A percentile compares a stretch with the other conserved stretches of the same genome.
Conservation (phyloP, 2,113 vertebrate species). For the Crotalus horridus region DNA sequence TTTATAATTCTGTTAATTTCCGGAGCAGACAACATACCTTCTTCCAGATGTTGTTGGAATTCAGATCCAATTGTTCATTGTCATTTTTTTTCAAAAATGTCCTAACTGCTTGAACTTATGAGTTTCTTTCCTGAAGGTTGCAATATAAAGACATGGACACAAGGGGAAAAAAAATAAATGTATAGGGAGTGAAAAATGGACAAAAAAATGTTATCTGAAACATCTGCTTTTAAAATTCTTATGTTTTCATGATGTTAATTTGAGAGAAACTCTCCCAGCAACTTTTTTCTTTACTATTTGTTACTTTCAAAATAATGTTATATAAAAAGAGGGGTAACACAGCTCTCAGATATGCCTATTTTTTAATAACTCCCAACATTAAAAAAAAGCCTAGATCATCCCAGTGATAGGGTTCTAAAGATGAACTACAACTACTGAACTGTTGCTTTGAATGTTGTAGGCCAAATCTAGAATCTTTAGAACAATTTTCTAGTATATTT, state of each 20-base stretch:
- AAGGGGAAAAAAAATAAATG: background rate
- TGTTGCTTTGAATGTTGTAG: background rate
- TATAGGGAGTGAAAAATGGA: background rate
- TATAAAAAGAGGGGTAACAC: background rate
- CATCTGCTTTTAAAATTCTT: background rate
- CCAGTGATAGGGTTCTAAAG: background rate
- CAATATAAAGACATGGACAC: background rate
- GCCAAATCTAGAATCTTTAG: background rate
- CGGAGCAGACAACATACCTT: background rate
- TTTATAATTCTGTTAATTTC: background rate
- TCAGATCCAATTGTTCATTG: background rate
- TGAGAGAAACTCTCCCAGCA: background rate
- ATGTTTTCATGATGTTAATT: background rate
- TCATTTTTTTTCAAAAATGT: background rate
- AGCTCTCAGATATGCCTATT: background rate
- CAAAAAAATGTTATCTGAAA: background rate
- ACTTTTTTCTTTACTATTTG: background rate
- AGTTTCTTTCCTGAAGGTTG: background rate
- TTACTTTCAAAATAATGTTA: background rate
- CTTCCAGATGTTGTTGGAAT: background rate
- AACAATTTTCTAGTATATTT: background rate
- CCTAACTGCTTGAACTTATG: background rate
- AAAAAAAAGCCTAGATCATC: background rate
- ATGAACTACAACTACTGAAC: background rate
- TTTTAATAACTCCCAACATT: background rate